Percentiles rank a stretch among this genome's conserved stretches.
These are phyloP conservation scores for Cochlearius cochlearius DNA, from an alignment of 2,113 vertebrate genomes.

Conservation along the genomic window DNA sequence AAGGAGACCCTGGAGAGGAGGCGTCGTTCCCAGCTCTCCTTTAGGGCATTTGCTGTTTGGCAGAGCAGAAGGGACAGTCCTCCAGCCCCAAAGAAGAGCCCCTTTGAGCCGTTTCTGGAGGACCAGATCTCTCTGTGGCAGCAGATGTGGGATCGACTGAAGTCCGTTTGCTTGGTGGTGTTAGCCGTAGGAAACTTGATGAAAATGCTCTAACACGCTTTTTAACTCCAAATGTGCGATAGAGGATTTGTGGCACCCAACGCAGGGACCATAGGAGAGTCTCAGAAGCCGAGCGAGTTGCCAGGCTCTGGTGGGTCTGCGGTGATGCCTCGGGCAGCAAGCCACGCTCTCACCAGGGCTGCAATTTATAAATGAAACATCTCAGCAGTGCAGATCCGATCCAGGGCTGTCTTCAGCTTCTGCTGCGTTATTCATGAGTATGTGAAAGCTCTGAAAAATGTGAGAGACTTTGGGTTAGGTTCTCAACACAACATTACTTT, in stretches of 20 bases:
- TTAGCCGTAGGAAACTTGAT: not conserved
- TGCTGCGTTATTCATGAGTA: not conserved
- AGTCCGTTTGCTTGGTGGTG: not conserved
- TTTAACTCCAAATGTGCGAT: not conserved
- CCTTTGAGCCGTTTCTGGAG: not conserved
- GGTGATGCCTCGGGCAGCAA: not conserved
- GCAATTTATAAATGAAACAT: not conserved
- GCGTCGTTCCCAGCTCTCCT: not conserved
- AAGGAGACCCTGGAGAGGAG: not conserved
- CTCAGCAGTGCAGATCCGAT: not conserved
- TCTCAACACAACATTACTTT: not conserved
- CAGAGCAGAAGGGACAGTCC: not conserved
- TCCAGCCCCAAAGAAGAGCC: not conserved
- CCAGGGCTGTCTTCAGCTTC: not conserved
- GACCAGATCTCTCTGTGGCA: not conserved
- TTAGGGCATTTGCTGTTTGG: not conserved
- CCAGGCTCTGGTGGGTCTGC: not conserved
- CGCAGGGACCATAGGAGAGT: not conserved
- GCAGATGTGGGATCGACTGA: not conserved
- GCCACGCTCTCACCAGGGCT: not conserved
- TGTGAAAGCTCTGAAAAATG: not conserved
- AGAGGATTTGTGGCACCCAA: not conserved
- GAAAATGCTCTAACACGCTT: not conserved
- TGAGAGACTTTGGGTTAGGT: not conserved
- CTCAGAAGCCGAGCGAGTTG: not conserved